Evolutionary conservation across 2,113 vertebrate species (phyloP).

Genomic region (Pelmatolapia mariae): DNA sequence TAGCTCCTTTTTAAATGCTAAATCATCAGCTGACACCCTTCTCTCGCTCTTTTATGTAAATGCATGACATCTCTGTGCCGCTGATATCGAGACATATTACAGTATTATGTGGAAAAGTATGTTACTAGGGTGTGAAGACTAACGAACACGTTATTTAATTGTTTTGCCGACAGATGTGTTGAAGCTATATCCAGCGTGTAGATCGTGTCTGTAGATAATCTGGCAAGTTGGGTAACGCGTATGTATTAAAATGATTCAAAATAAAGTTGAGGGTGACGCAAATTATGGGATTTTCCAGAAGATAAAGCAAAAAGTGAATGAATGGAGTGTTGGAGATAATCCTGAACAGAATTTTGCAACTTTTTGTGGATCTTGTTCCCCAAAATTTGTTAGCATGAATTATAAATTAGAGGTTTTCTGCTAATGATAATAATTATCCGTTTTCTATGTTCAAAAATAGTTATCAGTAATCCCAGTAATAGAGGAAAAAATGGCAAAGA

Average conservation of each 20-base stretch:
- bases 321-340: background rate
- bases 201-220: background rate
- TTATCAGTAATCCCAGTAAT: background rate
- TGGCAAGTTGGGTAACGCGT: background rate
- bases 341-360: background rate
- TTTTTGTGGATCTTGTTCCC: background rate
- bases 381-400: background rate
- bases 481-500: background rate
- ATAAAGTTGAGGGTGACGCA: background rate
- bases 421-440: background rate
- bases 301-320: background rate
- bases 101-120: background rate
- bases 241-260: background rate
- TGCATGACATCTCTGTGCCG: background rate
- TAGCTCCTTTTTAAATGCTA: background rate
- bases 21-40: background rate
- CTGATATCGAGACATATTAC: background rate
- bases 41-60: background rate
- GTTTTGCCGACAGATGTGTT: background rate
- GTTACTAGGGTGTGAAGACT: background rate
- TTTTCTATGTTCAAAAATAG: background rate
- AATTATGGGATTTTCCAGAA: background rate
- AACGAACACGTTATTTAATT: background rate
- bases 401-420: background rate
- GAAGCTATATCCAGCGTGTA: background rate